phyloP scores from a whole-genome alignment of 2,888 invertebrate species.

The Parochlus steinenii region DNA sequence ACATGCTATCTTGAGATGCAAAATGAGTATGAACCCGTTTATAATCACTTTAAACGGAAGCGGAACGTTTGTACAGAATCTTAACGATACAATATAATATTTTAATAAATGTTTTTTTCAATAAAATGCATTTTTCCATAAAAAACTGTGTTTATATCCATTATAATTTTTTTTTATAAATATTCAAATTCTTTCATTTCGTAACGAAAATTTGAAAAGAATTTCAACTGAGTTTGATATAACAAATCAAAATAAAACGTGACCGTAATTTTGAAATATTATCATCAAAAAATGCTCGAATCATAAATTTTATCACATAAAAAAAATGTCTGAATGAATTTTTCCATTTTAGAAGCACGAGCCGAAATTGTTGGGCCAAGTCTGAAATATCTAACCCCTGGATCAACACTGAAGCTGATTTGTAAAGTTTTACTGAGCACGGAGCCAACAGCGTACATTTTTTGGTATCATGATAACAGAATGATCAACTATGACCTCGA shows the following conservation, averaged over 20 bases:
- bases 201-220: background rate
- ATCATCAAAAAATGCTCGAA: background rate
- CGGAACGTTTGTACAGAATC: no score
- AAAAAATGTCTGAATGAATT: background rate
- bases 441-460: conserved; percentile 67
- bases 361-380: conserved; percentile 74
- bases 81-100: background rate
- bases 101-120: background rate
- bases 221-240: background rate
- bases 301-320: background rate
- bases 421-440: conserved; percentile 73
- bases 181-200: background rate
- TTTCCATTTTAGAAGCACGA: conserved; percentile 56
- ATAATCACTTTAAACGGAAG: background rate
- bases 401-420: conserved; percentile 63
- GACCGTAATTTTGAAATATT: background rate
- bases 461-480: conserved; percentile 77
- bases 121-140: background rate
- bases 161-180: background rate
- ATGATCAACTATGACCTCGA: conserved; percentile 87
- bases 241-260: background rate
- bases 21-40: background rate
- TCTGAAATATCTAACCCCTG: conserved; percentile 76
- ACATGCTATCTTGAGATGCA: background rate
- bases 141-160: background rate